Percentiles rank a stretch among this genome's conserved stretches.
Evolutionary conservation across 2,888 invertebrate genomes (phyloP).

Genomic region (Pecten maximus): DNA sequence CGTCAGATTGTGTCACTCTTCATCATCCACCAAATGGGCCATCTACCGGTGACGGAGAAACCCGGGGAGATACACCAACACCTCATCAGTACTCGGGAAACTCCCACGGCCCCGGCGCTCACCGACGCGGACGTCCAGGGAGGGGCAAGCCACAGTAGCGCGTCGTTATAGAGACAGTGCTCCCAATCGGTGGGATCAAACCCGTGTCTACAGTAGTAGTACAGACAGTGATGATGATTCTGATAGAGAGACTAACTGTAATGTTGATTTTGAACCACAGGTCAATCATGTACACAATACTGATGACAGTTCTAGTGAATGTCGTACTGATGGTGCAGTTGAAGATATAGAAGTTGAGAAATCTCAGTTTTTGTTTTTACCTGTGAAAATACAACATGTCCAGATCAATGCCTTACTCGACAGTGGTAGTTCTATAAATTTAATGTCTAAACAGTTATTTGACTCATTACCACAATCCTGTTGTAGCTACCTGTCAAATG

Average conservation of each 20-base stretch:
- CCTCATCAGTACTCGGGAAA: slow-evolving; percentile 7
- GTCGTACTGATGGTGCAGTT: slow-evolving; percentile 7
- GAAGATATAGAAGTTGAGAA: neutral
- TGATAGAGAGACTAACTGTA: slow-evolving; percentile 26
- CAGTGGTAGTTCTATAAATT: slow-evolving; percentile 49
- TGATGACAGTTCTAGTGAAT: slow-evolving; percentile 4
- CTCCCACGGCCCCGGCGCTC: slow-evolving; percentile 21
- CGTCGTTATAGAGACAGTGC: neutral
- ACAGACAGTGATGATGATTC: neutral
- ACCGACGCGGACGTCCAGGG: slow-evolving; percentile 38
- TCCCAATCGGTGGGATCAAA: neutral
- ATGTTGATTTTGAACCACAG: neutral
- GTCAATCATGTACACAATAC: slow-evolving; percentile 8
- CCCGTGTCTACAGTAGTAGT: neutral
- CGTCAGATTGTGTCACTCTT: slow-evolving; percentile 26
- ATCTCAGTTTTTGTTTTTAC: slow-evolving; percentile 45
- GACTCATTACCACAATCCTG: slow-evolving; percentile 31
- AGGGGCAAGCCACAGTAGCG: slow-evolving; percentile 33
- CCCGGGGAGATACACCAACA: neutral
- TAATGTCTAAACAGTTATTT: slow-evolving; percentile 40
- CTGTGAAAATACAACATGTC: slow-evolving; percentile 40
- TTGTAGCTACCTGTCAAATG: slow-evolving; percentile 13
- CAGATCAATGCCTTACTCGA: slow-evolving; percentile 46
- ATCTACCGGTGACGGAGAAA: neutral
- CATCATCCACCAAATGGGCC: neutral